These are phyloP conservation scores for Zoanthus sansibaricus DNA, from an alignment of 92 coral and sea anemone genomes.

Conservation along the genomic window DNA sequence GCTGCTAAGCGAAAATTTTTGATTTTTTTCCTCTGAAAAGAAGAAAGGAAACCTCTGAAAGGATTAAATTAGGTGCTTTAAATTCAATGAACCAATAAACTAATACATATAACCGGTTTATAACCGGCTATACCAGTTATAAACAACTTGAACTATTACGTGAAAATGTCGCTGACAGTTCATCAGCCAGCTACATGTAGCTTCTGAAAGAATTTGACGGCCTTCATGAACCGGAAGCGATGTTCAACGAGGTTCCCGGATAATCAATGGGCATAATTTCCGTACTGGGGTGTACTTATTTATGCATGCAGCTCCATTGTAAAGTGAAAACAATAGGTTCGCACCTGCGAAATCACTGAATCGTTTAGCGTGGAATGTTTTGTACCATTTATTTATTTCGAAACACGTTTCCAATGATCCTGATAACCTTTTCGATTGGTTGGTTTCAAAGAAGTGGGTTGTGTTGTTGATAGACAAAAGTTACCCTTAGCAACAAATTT, in stretches of 20 bases:
- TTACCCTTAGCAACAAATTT: constrained; percentile 29
- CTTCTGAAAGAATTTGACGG: background rate
- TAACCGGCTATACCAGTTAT: background rate
- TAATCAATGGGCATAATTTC: too few relatives aligned
- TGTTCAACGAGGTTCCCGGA: too few relatives aligned
- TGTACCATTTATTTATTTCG: too few relatives aligned
- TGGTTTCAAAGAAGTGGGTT: background rate
- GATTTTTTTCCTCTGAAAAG: background rate
- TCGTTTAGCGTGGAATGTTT: too few relatives aligned
- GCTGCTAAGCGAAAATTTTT: background rate
- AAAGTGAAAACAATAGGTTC: too few relatives aligned
- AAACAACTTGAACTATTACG: background rate
- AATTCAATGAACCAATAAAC: background rate
- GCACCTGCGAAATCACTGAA: too few relatives aligned
- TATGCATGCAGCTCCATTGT: too few relatives aligned
- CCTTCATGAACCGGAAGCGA: too few relatives aligned
- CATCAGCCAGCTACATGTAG: background rate
- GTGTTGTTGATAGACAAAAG: constrained; percentile 8
- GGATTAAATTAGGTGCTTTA: background rate
- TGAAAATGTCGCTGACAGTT: background rate
- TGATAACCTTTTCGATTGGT: background rate
- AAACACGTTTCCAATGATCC: too few relatives aligned
- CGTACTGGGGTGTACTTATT: too few relatives aligned
- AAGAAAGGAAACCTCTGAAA: background rate
- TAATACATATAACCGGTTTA: background rate